Conservation (phyloP, 2,888 invertebrate species). For the Margaritifera margaritifera region DNA sequence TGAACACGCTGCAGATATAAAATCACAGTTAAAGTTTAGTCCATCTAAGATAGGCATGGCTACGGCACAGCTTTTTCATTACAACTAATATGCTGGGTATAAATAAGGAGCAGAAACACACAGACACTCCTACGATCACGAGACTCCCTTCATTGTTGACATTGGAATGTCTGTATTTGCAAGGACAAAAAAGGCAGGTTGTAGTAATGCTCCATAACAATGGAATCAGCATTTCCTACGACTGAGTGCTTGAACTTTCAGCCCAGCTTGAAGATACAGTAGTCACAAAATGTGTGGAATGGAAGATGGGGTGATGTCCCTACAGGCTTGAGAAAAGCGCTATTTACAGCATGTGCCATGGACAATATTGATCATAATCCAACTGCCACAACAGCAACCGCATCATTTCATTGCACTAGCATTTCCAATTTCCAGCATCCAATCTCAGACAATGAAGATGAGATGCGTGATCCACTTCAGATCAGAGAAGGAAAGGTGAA, state of each 20-base stretch:
- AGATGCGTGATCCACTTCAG: too few relatives aligned
- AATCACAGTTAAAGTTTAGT: slow-evolving; percentile 5
- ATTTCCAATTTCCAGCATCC: slow-evolving; percentile 24
- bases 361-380: too few relatives aligned
- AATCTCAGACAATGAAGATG: slow-evolving; percentile 9
- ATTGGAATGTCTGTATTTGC: slow-evolving; percentile 27
- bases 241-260: slow-evolving; percentile 41
- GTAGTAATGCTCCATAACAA: too few relatives aligned
- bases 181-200: slow-evolving; percentile 32
- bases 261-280: slow-evolving; percentile 33
- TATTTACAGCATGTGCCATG: slow-evolving; percentile 43
- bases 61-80: slow-evolving; percentile 19
- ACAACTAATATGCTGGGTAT: slow-evolving; percentile 16
- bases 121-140: slow-evolving; percentile 18
- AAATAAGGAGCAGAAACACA: slow-evolving; percentile 5
- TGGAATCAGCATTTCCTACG: too few relatives aligned
- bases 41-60: slow-evolving; percentile 5
- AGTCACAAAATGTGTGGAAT: slow-evolving; percentile 21
- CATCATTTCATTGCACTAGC: slow-evolving; percentile 27
- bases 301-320: slow-evolving; percentile 34
- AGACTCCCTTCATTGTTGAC: slow-evolving; percentile 21
- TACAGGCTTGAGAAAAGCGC: slow-evolving; percentile 19
- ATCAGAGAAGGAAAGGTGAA: slow-evolving; percentile 9
- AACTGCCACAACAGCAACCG: slow-evolving; percentile 26
- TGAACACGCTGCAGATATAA: slow-evolving; percentile 13